Base-by-base conservation (phyloP, 2,888 invertebrate genomes). In the Acleris literana region DNA sequence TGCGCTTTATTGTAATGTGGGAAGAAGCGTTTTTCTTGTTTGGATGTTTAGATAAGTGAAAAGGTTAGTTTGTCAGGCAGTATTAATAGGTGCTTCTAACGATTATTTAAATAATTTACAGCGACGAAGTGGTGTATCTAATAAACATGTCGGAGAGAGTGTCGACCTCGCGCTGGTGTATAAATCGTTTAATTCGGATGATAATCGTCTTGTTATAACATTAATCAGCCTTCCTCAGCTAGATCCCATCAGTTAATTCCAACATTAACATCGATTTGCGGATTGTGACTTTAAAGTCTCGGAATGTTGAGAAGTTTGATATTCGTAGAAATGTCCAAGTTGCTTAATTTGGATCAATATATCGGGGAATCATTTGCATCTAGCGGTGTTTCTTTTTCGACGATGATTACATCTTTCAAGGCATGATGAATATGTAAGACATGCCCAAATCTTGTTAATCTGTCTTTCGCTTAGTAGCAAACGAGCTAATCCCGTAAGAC, bases 61-160 rank as follows among this genome's bases (percentile, higher is more conserved):
- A 59, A 54, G 64, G 54, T 68, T 68, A 64, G 64, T 70, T 74
- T 67, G 74, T 68, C 56, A 51, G 70, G 68, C 44, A 68, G 64
- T 78, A 80, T 81, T 81, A 79, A 78, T 82, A 80, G 71, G 76
- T 78, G 76, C 77, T 76, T 75, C 71, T 74, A 68, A 64, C 72
- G 76, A 74, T 79, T 78, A 81, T 85, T 83, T 81, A 71, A 78
- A 83, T 85, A 84, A 86, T 83, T 85, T 83, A 85, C 82, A 74
- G 73, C 70, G 76, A 81, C 81, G 79, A 79, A 76, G 79, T 70
- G 73, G 70, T 69, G 72, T 74, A 73, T 70, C 77, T 81, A 85
- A 86, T 87, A 87, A 84, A 86, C 80, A 84, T 82, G 80, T 85
- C 83, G 69, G 71, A 29, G 65, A 68, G 68, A 64, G 64, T 68